These are phyloP conservation scores for Osmoderma eremita DNA, from an alignment of 2,888 invertebrate species.

Conservation along the genomic window DNA sequence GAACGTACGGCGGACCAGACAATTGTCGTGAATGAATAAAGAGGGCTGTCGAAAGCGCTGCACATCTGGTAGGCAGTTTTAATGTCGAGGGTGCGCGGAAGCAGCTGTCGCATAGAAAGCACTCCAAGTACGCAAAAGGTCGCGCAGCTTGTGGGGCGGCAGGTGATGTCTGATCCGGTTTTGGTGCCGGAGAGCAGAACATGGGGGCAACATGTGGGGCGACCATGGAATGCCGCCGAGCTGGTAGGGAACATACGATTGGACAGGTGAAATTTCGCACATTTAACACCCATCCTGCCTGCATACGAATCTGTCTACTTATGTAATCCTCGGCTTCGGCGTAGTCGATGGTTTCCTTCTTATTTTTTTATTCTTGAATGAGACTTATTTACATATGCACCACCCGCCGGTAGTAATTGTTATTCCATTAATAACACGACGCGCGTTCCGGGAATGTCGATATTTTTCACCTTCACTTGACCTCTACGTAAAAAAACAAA, in stretches of 20 bases:
- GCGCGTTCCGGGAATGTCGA: conserved; percentile 29
- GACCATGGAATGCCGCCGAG: conserved; percentile 47
- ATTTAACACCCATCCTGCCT: conserved; percentile 20
- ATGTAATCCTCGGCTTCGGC: conserved; percentile 2
- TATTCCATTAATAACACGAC: conserved; percentile 32
- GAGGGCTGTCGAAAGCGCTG: conserved; percentile 26
- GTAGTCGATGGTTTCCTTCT: conserved; percentile 18
- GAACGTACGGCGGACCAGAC: conserved; percentile 45
- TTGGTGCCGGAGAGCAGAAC: conserved; percentile 41
- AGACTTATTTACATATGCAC: conserved; percentile 12
- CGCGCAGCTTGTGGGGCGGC: conserved; percentile 54
- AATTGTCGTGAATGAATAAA: conserved; percentile 25
- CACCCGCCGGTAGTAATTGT: conserved; percentile 25
- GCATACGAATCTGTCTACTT: conserved; percentile 13
- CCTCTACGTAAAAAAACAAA: conserved; percentile 35
- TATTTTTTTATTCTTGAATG: conserved; percentile 4
- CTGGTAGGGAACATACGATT: conserved; percentile 33
- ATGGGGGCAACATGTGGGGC: conserved; percentile 55
- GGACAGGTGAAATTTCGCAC: conserved; percentile 49
- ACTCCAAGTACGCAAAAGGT: conserved; percentile 54
- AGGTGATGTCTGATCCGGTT: conserved; percentile 57
- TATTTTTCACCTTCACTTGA: conserved; percentile 39
- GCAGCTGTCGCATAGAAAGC: conserved; percentile 54
- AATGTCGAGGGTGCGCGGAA: conserved; percentile 53
- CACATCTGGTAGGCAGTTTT: conserved; percentile 36